phyloP scores from a whole-genome alignment of 1,140 invertebrate species.

The Drosophila aff. region DNA sequence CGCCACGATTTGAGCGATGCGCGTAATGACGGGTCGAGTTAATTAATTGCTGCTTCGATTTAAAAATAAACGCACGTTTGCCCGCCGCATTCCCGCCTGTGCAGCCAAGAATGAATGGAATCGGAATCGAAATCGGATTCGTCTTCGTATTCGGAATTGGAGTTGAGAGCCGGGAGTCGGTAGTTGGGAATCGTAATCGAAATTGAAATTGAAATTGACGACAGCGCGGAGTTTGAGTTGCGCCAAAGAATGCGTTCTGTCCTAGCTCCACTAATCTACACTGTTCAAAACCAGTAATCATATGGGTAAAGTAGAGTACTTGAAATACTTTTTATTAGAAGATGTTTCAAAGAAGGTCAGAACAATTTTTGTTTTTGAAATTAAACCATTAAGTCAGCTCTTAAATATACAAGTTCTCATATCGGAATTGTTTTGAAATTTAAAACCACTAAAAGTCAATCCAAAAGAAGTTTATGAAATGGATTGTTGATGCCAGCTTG shows the following conservation, averaged over 20 bases:
- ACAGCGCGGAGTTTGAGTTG: constrained; percentile 61
- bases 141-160: constrained; percentile 39
- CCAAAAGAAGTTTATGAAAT: too few relatives aligned
- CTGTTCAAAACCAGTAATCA: not conserved
- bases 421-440: not conserved
- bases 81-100: constrained; percentile 72
- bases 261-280: constrained; percentile 32
- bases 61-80: constrained; percentile 82
- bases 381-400: too few relatives aligned
- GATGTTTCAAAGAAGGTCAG: too few relatives aligned
- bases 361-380: too few relatives aligned
- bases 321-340: not conserved
- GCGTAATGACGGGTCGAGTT: constrained; percentile 82
- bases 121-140: constrained; percentile 38
- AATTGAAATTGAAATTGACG: constrained; percentile 65
- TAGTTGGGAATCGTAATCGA: constrained; percentile 42
- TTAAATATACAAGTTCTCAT: not conserved
- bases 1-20: constrained; percentile 77
- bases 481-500: not conserved
- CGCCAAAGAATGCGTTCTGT: constrained; percentile 53
- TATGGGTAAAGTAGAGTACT: too few relatives aligned
- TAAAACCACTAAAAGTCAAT: not conserved
- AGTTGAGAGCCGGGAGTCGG: constrained; percentile 30
- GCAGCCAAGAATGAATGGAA: constrained; percentile 73
- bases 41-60: constrained; percentile 82